Base-by-base conservation (phyloP, 2,888 invertebrate genomes). In the Coecobrya sp. region DNA sequence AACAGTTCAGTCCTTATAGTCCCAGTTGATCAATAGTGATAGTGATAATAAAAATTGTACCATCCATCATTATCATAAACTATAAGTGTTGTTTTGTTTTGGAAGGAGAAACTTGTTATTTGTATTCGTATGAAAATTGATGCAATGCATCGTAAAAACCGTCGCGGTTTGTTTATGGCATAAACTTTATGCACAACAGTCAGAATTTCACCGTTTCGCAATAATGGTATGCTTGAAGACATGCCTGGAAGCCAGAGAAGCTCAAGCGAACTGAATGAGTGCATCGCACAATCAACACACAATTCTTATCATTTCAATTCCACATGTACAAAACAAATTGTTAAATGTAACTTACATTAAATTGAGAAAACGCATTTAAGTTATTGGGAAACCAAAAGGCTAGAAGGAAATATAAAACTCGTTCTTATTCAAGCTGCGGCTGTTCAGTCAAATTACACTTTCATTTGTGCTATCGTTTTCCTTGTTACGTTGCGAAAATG, bases 401-500 rank as follows among this genome's bases (percentile, higher is more conserved):
- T 2, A 52, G 52, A 52, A n/a, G n/a, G n/a, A n/a, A n/a, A n/a
- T n/a, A n/a, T n/a, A 16, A n/a, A 3, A 55, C n/a, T 11, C 19
- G 19, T 7, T 59, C 8, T 59, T 3, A 13, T 1, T 49, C 49
- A 19, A 59, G 13, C 5, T 1, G 19, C 8, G 1, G 1, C 7
- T 19, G 59, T 19, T 19, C 2, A 65, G 25, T 25, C 25, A 0
- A 0, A 27, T 11, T 65, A 36, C 65, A 65, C 16, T 11, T 8
- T 1, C 0, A 11, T 52, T 73, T 36, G 16, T 2, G 52, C 52
- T 25, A 13, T 0, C 49, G 16, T 22, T 27, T 82, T 10, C 16
- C 10, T 25, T 45, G 11, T 7, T 19, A 13, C 25, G 3, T 68
- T 16, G 65, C 4, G 16, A 22, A 91, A 89, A 92, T 90, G 92